Percentiles rank a stretch among this genome's conserved stretches.
These are phyloP conservation scores for Tromatobia lineatoria DNA, from an alignment of 2,888 invertebrate species.

Conservation along the genomic window DNA sequence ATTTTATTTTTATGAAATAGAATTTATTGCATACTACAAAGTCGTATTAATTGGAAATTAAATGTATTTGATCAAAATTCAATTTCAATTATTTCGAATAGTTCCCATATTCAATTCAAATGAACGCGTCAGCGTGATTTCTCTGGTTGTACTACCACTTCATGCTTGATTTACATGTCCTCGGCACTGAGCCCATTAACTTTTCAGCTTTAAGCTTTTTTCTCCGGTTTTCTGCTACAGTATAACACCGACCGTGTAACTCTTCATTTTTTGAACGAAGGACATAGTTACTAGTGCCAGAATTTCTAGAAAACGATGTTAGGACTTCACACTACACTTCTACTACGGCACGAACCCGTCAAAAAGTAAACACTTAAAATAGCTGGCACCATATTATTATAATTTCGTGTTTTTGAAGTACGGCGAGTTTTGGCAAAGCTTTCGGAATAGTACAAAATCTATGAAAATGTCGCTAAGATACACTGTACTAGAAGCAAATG, in stretches of 20 bases:
- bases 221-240: not conserved
- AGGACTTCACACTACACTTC: not conserved
- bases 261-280: not conserved
- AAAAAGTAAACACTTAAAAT: slow-evolving; percentile 27
- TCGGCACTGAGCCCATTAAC: slow-evolving; percentile 8
- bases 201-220: not conserved
- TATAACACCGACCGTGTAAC: not conserved
- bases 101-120: too few relatives aligned
- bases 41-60: too few relatives aligned
- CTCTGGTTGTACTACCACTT: not conserved
- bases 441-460: slow-evolving; percentile 10
- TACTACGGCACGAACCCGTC: slow-evolving; percentile 10
- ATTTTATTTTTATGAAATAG: too few relatives aligned
- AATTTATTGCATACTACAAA: too few relatives aligned
- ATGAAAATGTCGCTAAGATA: not conserved
- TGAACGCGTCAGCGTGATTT: too few relatives aligned
- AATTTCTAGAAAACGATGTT: not conserved
- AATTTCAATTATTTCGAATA: too few relatives aligned
- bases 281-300: not conserved
- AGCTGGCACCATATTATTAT: slow-evolving; percentile 14
- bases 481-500: too few relatives aligned
- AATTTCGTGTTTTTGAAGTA: slow-evolving; percentile 7
- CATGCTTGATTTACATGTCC: slow-evolving; percentile 2
- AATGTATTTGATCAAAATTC: too few relatives aligned
- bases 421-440: slow-evolving; percentile 17